These are phyloP conservation scores for Ailurus styani DNA, from an alignment of 2,113 vertebrate species.

Conservation along the genomic window DNA sequence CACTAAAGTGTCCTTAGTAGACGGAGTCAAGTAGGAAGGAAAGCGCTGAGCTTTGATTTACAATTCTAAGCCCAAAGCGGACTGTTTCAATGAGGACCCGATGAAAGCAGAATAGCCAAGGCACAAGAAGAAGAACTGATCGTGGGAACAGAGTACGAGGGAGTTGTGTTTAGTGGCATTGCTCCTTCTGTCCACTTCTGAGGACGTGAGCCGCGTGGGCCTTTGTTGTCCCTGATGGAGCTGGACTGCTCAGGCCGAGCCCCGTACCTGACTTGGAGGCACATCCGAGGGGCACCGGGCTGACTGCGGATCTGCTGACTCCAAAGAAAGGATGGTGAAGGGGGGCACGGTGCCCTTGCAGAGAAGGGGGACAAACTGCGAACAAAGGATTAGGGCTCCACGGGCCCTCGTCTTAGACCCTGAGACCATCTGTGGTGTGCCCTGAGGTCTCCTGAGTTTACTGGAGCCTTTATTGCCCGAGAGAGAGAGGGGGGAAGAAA, in stretches of 20 bases:
- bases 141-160: background rate
- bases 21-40: background rate
- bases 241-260: background rate
- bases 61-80: background rate
- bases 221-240: background rate
- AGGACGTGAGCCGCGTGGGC: background rate
- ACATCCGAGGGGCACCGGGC: background rate
- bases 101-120: background rate
- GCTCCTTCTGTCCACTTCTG: background rate
- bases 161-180: background rate
- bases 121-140: background rate
- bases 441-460: slow-evolving; percentile 23
- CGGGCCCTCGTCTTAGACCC: background rate
- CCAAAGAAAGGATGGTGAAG: background rate
- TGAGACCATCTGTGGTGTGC: background rate
- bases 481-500: background rate
- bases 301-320: background rate
- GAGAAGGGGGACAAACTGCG: background rate
- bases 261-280: background rate
- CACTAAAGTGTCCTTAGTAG: background rate
- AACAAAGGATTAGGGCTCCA: background rate
- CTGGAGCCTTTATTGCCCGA: background rate
- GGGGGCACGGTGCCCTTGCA: background rate
- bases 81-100: background rate
- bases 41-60: background rate